These are phyloP conservation scores for Podotricha telesiphe DNA, from an alignment of 2,888 invertebrate species.

Conservation along the genomic window DNA sequence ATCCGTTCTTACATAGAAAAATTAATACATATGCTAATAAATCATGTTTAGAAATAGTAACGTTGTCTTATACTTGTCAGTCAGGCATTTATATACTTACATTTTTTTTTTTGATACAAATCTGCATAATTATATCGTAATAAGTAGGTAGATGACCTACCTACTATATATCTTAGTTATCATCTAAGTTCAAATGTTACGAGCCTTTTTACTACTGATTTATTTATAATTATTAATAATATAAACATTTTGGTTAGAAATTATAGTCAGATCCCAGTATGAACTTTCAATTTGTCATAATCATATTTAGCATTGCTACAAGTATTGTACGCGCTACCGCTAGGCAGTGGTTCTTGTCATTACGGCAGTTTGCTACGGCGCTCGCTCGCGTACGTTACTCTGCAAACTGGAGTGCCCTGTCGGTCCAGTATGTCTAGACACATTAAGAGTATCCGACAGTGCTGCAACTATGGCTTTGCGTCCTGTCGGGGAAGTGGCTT, in stretches of 20 bases:
- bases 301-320: slow-evolving; percentile 49
- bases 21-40: no score
- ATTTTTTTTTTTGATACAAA: background rate
- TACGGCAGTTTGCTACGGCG: slow-evolving; percentile 71
- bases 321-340: slow-evolving; percentile 58
- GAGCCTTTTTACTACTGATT: background rate
- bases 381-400: slow-evolving; percentile 78
- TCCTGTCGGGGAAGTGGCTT: slow-evolving; percentile 71
- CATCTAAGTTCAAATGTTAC: background rate
- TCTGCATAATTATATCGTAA: no score
- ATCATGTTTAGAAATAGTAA: no score
- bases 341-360: slow-evolving; percentile 53
- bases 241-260: no score
- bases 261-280: no score
- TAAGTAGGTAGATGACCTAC: background rate
- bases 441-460: slow-evolving; percentile 73
- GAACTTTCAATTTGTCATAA: no score
- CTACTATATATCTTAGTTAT: slow-evolving; percentile 1
- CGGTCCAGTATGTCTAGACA: slow-evolving; percentile 81
- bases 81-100: no score
- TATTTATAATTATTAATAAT: background rate
- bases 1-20: no score
- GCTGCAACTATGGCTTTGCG: slow-evolving; percentile 63
- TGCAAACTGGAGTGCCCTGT: slow-evolving; percentile 79
- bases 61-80: no score